Conservation (phyloP, 2,888 invertebrate genomes). For the Drosophila hawaiiensis region DNA sequence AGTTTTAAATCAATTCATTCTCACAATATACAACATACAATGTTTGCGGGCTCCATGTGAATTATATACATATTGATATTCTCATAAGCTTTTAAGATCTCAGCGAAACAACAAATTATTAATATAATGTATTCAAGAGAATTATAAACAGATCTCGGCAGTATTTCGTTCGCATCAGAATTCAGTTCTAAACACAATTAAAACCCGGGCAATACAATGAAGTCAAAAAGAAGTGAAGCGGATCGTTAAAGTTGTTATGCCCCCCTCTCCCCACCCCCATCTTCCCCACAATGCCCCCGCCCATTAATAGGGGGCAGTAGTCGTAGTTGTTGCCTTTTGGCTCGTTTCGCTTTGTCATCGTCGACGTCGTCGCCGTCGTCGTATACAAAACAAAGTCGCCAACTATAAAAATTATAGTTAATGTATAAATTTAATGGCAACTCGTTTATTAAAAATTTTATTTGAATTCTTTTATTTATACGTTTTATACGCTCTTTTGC, state of each 20-base stretch:
- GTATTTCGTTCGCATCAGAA: slow-evolving; percentile 23
- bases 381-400: slow-evolving; percentile 77
- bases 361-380: slow-evolving; percentile 24
- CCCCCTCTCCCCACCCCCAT: neutral
- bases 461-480: slow-evolving; percentile 83
- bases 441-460: slow-evolving; percentile 85
- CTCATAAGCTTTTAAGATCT: slow-evolving; percentile 9
- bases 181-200: slow-evolving; percentile 69
- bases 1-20: neutral
- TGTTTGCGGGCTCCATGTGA: neutral
- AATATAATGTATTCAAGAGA: slow-evolving; percentile 26
- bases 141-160: slow-evolving; percentile 31
- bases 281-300: neutral
- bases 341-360: slow-evolving; percentile 29
- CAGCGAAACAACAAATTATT: slow-evolving; percentile 23
- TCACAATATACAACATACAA: slow-evolving; percentile 14
- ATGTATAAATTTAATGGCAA: slow-evolving; percentile 85
- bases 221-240: slow-evolving; percentile 54
- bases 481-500: slow-evolving; percentile 78
- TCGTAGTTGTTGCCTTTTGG: neutral
- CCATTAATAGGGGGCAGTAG: neutral
- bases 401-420: slow-evolving; percentile 84
- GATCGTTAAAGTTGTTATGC: slow-evolving; percentile 65
- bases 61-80: slow-evolving; percentile 13
- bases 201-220: slow-evolving; percentile 50